Percentiles rank a stretch among this genome's conserved stretches.
Conservation (phyloP, 1,140 invertebrate genomes). For the Micrasema longulum region DNA sequence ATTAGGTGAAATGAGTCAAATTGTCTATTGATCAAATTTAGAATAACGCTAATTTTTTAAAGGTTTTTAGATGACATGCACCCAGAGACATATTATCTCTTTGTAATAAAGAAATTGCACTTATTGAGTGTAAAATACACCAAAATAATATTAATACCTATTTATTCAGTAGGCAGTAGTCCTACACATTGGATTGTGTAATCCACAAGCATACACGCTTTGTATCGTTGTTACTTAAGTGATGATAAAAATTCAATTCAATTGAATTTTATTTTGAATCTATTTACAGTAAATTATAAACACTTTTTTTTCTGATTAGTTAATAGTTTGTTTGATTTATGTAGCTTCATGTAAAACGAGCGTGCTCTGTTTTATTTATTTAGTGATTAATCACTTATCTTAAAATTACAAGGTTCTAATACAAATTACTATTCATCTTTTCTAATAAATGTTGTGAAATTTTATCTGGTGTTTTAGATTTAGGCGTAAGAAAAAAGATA, state of each 20-base stretch:
- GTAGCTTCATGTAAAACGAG: neutral
- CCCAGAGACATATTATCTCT: slow-evolving; percentile 27
- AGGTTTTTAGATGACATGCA: slow-evolving; percentile 37
- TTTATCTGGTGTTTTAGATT: slow-evolving; percentile 44
- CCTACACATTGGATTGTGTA: neutral
- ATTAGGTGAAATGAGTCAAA: slow-evolving; percentile 6
- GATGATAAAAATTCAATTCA: neutral
- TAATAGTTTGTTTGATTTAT: neutral
- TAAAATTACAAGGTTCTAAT: neutral
- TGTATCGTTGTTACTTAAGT: slow-evolving; percentile 1
- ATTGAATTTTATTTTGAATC: too few relatives aligned
- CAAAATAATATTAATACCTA: slow-evolving; percentile 15
- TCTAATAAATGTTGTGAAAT: slow-evolving; percentile 48
- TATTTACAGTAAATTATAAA: neutral
- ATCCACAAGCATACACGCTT: slow-evolving; percentile 13
- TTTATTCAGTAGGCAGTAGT: slow-evolving; percentile 21
- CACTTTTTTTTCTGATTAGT: neutral
- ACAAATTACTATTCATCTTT: slow-evolving; percentile 34
- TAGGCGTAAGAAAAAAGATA: slow-evolving; percentile 32
- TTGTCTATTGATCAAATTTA: neutral
- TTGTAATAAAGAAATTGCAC: slow-evolving; percentile 28
- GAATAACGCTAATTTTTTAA: slow-evolving; percentile 36
- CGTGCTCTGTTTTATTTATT: neutral
- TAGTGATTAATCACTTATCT: neutral
- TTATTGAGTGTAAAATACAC: slow-evolving; percentile 31